These are phyloP conservation scores for Polypedilum vanderplanki DNA, from an alignment of 1,140 invertebrate genomes.

Conservation along the genomic window DNA sequence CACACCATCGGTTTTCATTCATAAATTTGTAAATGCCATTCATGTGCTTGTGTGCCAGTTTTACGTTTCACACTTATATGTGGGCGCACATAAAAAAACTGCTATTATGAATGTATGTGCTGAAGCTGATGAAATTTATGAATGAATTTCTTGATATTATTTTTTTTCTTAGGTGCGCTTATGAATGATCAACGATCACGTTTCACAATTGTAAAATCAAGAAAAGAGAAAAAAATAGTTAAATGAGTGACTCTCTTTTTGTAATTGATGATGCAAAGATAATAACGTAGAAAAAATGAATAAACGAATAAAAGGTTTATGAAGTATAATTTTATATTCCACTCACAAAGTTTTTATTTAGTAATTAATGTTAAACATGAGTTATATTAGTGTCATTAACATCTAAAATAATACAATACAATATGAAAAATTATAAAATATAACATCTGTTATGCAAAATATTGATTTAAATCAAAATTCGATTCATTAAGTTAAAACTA, in stretches of 20 bases:
- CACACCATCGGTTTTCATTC: slow-evolving; percentile 19
- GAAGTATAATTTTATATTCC: too few species aligned
- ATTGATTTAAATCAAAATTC: too few species aligned
- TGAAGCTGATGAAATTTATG: slow-evolving; percentile 19
- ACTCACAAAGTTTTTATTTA: too few species aligned
- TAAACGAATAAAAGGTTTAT: too few species aligned
- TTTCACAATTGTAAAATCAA: slow-evolving; percentile 28
- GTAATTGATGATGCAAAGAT: too few species aligned
- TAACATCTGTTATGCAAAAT: too few species aligned
- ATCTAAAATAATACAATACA: not conserved
- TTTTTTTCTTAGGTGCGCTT: not conserved
- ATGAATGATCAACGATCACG: not conserved
- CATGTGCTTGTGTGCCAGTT: not conserved
- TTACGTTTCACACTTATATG: not conserved
- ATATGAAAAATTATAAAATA: too few species aligned
- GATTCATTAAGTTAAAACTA: too few species aligned
- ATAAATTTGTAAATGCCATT: slow-evolving; percentile 26
- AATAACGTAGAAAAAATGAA: too few species aligned
- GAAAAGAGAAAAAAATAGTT: too few species aligned
- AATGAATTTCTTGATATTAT: slow-evolving; percentile 25
- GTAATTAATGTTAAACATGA: not conserved
- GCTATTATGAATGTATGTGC: slow-evolving; percentile 11
- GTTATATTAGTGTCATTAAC: not conserved
- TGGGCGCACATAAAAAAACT: not conserved
- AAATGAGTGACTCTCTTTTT: too few species aligned